Base-by-base conservation (phyloP, 2,797 vertebrate genomes). In the Alca torda region DNA sequence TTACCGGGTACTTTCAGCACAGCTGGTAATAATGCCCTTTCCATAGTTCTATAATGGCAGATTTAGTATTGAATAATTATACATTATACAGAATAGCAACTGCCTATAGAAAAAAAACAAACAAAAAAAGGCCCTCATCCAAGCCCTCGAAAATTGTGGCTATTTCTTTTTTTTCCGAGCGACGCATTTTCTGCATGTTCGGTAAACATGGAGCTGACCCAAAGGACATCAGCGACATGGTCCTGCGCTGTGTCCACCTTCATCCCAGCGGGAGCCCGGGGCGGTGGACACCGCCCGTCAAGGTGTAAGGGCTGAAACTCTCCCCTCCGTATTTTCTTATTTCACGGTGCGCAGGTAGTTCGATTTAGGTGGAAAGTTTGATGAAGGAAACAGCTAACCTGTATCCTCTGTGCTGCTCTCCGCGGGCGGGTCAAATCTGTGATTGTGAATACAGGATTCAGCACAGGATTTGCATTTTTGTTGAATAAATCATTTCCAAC, bases 341-440 rank as follows among this genome's bases (percentile, higher is more conserved):
- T 89, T 91, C 85, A 61, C 51, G 37, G 9, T 7, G 30, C 43
- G n/a, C 67, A 86, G 87, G 78, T 91, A 93, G 33, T 69, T 37
- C 51, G 82, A 86, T 96, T 90, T 48, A 59, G 57, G 61, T 31
- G 53, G 50, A 70, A 69, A 94, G 85, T 45, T 53, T 95, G 54
- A 84, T 92, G 50, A 89, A 65, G 25, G 23, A 59, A 77, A 18
- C 13, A 35, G 57, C 8, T 68, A 21, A 57, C 30, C 43, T 90
- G 70, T 82, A 63, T 93, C 93, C n/a, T 84, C 64, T 84, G 54
- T 46, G 89, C 94, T 96, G n/a, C 35, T 95, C 59, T 79, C 81
- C 57, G 21, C 26, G 46, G 24, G 90, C 2, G 20, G 50, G 84
- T 94, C 81, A 87, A 78, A 65, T 45, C 9, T 3, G 4, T 11